Percentiles rank a stretch among this genome's conserved stretches.
Evolutionary conservation across 2,888 invertebrate genomes (phyloP).

Genomic region (Monochamus alternatus): DNA sequence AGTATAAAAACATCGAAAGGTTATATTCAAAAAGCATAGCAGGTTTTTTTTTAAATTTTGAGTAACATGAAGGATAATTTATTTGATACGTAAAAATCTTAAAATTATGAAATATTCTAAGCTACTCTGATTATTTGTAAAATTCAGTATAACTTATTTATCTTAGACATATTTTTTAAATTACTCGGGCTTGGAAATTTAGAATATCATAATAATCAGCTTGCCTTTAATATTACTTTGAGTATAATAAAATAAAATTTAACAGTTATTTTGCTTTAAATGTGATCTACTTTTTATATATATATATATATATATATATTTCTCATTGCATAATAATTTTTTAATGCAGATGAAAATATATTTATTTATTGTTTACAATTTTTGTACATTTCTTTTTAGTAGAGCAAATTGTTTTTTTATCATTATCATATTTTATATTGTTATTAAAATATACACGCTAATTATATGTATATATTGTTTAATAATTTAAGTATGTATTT

Average conservation of each 20-base stretch:
- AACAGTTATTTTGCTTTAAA: constrained; percentile 1
- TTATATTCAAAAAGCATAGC: too few species aligned
- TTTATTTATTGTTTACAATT: constrained; percentile 19
- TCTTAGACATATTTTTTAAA: neutral
- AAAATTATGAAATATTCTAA: too few species aligned
- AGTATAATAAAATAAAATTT: neutral
- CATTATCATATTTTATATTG: constrained; percentile 26
- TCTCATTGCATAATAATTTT: constrained; percentile 1
- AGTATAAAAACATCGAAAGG: too few species aligned
- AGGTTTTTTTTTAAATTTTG: too few species aligned
- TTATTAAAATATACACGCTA: constrained; percentile 17
- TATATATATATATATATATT: too few species aligned
- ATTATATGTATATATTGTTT: constrained; percentile 9
- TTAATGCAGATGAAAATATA: neutral
- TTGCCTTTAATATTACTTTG: neutral
- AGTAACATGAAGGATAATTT: too few species aligned
- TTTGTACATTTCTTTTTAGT: constrained; percentile 8
- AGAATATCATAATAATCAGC: neutral
- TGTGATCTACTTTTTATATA: neutral
- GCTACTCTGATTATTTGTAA: too few species aligned
- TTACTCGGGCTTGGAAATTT: neutral
- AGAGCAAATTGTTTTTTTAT: constrained; percentile 22
- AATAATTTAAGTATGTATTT: constrained; percentile 16
- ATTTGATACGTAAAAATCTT: too few species aligned
- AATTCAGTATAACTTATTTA: too few species aligned